Base-by-base conservation (phyloP, 2,113 vertebrate genomes). In the Poeciliopsis occidentalis region DNA sequence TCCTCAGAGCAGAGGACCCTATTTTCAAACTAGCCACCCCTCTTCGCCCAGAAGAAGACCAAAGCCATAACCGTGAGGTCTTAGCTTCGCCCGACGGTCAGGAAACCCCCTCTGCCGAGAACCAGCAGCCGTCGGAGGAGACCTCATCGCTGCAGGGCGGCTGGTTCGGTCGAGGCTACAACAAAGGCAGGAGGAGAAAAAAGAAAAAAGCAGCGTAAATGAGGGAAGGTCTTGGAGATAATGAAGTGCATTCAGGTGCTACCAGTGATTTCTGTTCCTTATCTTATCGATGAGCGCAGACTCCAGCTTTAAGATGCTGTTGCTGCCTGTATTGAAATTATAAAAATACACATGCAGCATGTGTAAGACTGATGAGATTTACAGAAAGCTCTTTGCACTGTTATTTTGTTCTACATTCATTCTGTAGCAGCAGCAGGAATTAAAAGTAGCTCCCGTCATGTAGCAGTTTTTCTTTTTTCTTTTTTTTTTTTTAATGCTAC, bases 101-200 rank as follows among this genome's bases (percentile, higher is more conserved):
- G 1, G 87, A 83, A 41, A 86, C 76, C 4, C 3, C 19, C n/a
- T 60, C 34, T 0, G 51, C 61, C 1, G 76, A 70, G 12, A 1
- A 69, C 1, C 69, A 11, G 15, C 68, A 67, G 24, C 74, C 66
- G 27, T 37, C 60, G 1, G 85, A 80, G 51, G 79, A 84, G 64
- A 63, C 87, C 4, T 61, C 80, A 0, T 71, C 87, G 0, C 29
- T 94, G 64, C 89, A 90, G 1, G 96, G 96, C 0, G 97, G 97
- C 47, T 98, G 97, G 97, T 96, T 97, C 66, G 97, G 97, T 73
- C 93, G 95, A 84, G 97, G 97, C 62, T 97, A 96, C 61, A 73
- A 94, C 15, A 98, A 97, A 91, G 95, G 96, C 76, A 90, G 85
- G 19, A 96, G 92, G 79, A 95, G 19, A 91, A 79, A 95, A 63